These are phyloP conservation scores for Bombus sylvicola DNA, from an alignment of 1,140 invertebrate species.

Conservation along the genomic window DNA sequence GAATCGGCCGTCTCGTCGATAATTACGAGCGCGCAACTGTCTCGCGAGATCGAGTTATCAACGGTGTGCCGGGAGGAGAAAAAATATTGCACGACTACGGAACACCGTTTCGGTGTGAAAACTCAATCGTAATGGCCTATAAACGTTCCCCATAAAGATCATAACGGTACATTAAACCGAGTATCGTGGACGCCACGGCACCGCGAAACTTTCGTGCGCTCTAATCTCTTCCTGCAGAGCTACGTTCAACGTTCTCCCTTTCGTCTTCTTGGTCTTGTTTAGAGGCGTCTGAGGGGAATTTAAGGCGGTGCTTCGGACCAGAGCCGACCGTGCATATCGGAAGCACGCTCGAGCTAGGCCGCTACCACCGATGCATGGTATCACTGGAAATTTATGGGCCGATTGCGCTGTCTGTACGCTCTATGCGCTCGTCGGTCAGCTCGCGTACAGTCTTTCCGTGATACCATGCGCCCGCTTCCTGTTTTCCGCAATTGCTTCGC, in stretches of 20 bases:
- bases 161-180: constrained; percentile 81
- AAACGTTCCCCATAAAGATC: constrained; percentile 79
- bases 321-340: constrained; percentile 31
- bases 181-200: constrained; percentile 63
- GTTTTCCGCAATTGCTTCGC: constrained; percentile 11
- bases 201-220: constrained; percentile 50
- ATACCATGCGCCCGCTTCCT: not conserved
- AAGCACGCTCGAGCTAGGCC: constrained; percentile 45
- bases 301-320: constrained; percentile 37
- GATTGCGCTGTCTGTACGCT: constrained; percentile 23
- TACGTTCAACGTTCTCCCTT: constrained; percentile 9
- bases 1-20: not conserved
- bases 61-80: not conserved
- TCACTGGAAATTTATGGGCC: constrained; percentile 50
- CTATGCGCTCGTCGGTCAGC: not conserved
- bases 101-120: constrained; percentile 68
- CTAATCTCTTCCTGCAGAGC: constrained; percentile 50
- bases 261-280: constrained; percentile 6
- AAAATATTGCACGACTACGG: not conserved
- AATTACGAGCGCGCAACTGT: constrained; percentile 11
- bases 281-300: constrained; percentile 45
- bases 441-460: not conserved
- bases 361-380: constrained; percentile 26
- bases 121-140: constrained; percentile 78
- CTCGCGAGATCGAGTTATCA: constrained; percentile 16